phyloP scores from a whole-genome alignment of 2,797 vertebrate species.

The Poeciliopsis infans region DNA sequence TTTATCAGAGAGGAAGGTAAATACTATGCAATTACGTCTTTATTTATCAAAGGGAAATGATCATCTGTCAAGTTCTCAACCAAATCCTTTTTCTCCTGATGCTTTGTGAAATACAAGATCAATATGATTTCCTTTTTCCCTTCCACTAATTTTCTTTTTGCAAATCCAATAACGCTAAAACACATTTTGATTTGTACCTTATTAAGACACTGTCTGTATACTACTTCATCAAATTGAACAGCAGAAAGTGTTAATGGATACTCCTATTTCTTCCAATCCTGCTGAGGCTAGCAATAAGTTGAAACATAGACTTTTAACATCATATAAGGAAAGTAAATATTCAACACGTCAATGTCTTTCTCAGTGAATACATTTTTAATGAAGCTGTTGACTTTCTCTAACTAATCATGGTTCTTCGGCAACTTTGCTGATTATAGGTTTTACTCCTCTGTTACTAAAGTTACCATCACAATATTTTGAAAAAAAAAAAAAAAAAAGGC shows the following conservation, averaged over 20 bases:
- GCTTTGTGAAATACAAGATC: constrained; percentile 5
- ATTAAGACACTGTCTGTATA: background rate
- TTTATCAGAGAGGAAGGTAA: constrained; percentile 21
- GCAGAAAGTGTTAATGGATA: background rate
- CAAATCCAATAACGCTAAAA: background rate
- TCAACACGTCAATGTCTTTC: background rate
- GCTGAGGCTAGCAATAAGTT: background rate
- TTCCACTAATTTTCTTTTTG: background rate
- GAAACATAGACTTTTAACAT: background rate
- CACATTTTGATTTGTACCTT: background rate
- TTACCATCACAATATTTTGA: background rate
- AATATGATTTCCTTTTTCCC: background rate
- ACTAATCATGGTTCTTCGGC: no score
- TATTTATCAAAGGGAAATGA: constrained; percentile 12
- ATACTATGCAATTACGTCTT: constrained; percentile 31
- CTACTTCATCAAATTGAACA: background rate
- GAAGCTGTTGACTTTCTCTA: background rate
- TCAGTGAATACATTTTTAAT: background rate
- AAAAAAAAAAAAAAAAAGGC: background rate
- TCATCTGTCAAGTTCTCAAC: constrained; percentile 1
- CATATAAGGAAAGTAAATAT: background rate
- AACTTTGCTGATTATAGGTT: no score
- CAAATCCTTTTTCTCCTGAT: background rate
- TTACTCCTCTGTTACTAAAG: background rate
- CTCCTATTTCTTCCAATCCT: background rate